Evolutionary conservation across 2,113 vertebrate species (phyloP), one percentile per base, ranked within the genome.

Genomic region (Athene noctua): DNA sequence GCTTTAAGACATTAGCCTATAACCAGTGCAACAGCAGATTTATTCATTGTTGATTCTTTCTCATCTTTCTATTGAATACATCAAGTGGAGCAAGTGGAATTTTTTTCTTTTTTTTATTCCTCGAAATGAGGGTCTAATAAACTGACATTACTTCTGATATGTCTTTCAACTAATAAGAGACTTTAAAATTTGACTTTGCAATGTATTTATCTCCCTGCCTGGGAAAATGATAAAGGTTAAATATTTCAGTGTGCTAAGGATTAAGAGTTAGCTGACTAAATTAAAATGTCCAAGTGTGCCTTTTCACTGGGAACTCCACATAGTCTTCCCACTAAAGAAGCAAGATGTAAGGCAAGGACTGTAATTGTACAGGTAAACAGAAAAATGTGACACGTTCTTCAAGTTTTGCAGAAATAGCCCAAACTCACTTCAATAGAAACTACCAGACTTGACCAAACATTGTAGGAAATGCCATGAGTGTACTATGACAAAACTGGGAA

Each of bases 51-150:
- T 59, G 10, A 63, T 26, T 59, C 46, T 19, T 19, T 47, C 67
- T 58, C 20, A 32, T 75, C 20, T 30, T 66, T 58, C 57, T 73
- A 14, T 5, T 54, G 47, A 72, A 83, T 40, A 32, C 3, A 34
- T 47, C 16, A 74, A 79, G 21, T 6, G 42, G 7, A 63, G 47
- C 13, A 3, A 3, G 17, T 47, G 3, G 0, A 2, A 42, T 38
- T 47, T 5, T 17, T 42, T 67, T 23, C 12, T 32, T 15, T 42
- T 67, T 25, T 38, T 14, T 5, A 15, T 52, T 51, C 4, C 34
- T 32, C 55, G 23, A 79, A 86, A 79, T 11, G 18, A 86, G 20
- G 13, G 14, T 10, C 44, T 65, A 92, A 61, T 51, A 79, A 32
- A 86, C 9, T 11, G 58, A 29, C 2, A 58, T 40, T 58, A 40